Percentiles rank a stretch among this genome's conserved stretches.
Conservation (phyloP, 1,140 invertebrate genomes). For the Heliconius hewitsoni region DNA sequence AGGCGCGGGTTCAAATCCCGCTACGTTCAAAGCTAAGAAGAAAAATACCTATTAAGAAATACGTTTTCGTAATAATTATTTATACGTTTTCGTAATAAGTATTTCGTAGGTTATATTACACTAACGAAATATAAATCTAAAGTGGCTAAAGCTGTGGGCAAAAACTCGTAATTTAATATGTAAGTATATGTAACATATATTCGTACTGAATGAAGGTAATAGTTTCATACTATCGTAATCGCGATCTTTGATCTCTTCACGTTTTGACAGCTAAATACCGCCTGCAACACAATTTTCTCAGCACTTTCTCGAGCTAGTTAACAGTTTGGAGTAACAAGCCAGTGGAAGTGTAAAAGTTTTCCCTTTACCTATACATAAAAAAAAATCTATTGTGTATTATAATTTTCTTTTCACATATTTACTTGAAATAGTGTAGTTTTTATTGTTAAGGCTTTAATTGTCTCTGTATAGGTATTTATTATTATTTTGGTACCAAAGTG, state of each 20-base stretch:
- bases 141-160: background rate
- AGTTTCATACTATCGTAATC: background rate
- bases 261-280: background rate
- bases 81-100: no score
- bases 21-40: no score
- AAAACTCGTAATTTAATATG: background rate
- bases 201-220: background rate
- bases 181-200: background rate
- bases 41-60: no score
- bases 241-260: background rate
- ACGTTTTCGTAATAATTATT: no score
- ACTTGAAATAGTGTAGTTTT: background rate
- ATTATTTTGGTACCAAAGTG: background rate
- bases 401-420: constrained; percentile 1
- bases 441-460: background rate
- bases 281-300: constrained; percentile 18
- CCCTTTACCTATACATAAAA: background rate
- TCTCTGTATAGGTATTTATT: background rate
- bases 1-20: no score
- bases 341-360: background rate
- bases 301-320: constrained; percentile 22
- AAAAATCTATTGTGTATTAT: constrained; percentile 5
- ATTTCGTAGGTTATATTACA: background rate
- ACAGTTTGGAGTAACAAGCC: constrained; percentile 10
- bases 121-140: background rate